Conservation (phyloP, 1,140 invertebrate genomes). For the Himalopsyche phryganea region DNA sequence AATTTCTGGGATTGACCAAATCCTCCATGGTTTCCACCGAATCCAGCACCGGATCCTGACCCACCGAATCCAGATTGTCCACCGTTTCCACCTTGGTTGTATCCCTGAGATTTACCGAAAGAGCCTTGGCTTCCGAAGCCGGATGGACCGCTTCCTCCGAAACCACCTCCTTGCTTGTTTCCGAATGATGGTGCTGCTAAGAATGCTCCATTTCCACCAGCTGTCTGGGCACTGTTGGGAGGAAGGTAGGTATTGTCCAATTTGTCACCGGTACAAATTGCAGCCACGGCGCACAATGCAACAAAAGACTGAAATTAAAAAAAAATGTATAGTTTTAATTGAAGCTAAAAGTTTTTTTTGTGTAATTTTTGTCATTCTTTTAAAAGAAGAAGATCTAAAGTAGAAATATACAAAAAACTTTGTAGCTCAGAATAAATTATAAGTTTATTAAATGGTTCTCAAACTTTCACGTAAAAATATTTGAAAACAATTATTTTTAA, state of each 20-base stretch:
- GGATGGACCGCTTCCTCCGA: slow-evolving; percentile 1
- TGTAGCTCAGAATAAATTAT: too few relatives aligned
- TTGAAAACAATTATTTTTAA: too few relatives aligned
- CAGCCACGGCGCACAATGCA: slow-evolving; percentile 15
- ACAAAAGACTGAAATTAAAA: too few relatives aligned
- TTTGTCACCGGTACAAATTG: slow-evolving; percentile 40
- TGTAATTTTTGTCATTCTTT: too few relatives aligned
- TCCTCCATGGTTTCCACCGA: slow-evolving; percentile 3
- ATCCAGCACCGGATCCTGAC: not conserved
- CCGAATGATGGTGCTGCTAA: slow-evolving; percentile 24
- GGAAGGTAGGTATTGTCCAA: slow-evolving; percentile 56
- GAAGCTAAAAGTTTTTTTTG: too few relatives aligned
- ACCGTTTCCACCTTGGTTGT: not conserved
- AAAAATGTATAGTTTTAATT: too few relatives aligned
- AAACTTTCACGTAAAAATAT: too few relatives aligned
- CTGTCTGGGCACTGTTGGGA: slow-evolving; percentile 46
- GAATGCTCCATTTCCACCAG: slow-evolving; percentile 40
- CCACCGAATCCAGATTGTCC: not conserved
- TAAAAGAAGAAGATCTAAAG: too few relatives aligned
- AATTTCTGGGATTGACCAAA: slow-evolving; percentile 2
- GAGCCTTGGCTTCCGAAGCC: not conserved
- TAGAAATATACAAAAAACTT: too few relatives aligned
- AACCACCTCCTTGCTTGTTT: slow-evolving; percentile 13
- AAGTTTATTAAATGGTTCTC: too few relatives aligned
- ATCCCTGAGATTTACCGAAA: not conserved